A percentile compares a stretch with the other conserved stretches of the same genome.
Conservation (phyloP, 2,797 vertebrate genomes). For the Sarcoramphus papa region DNA sequence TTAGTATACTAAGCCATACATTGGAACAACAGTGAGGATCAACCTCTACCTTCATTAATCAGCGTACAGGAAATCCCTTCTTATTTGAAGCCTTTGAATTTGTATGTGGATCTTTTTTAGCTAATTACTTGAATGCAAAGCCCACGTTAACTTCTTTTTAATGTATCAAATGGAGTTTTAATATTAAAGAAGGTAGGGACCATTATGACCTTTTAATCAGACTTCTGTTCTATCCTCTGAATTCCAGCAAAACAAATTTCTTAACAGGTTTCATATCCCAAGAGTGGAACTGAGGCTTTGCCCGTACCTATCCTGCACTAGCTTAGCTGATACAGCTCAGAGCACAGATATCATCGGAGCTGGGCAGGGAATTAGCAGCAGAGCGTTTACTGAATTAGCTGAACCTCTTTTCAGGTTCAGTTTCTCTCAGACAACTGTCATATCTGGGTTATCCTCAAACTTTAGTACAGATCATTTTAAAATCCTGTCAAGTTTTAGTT, state of each 20-base stretch:
- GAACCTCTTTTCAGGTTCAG: not conserved
- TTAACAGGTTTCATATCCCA: not conserved
- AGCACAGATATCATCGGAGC: not conserved
- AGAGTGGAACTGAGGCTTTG: not conserved
- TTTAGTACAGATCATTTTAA: not conserved
- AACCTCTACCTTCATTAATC: not conserved
- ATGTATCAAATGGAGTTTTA: not conserved
- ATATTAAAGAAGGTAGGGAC: not conserved
- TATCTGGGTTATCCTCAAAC: not conserved
- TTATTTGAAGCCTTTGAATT: not conserved
- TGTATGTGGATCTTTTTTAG: not conserved
- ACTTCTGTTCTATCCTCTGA: not conserved
- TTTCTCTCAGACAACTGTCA: not conserved
- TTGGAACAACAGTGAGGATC: not conserved
- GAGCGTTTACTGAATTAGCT: not conserved
- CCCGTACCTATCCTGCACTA: no score
- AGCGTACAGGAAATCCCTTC: not conserved
- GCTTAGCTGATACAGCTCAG: not conserved
- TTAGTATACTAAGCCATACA: not conserved
- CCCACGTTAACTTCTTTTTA: not conserved
- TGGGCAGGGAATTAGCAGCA: not conserved
- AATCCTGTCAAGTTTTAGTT: not conserved
- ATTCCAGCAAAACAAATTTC: not conserved
- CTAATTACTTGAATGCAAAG: not conserved
- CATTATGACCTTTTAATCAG: not conserved